Evolutionary conservation across 2,797 vertebrate species (phyloP).

Genomic region (Zenarchopterus dispar): DNA sequence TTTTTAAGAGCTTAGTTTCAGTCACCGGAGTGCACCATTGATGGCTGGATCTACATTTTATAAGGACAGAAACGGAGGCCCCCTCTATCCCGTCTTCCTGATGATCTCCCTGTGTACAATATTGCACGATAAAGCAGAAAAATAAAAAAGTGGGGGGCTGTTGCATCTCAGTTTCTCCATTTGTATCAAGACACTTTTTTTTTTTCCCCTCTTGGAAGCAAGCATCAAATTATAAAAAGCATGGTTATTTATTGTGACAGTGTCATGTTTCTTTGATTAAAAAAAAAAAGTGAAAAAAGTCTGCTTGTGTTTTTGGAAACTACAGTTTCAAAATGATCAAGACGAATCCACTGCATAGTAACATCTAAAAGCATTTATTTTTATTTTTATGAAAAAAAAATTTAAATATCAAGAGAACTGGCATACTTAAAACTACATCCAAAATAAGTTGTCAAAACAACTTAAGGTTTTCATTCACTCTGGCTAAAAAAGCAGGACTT

Average conservation of each 20-base stretch:
- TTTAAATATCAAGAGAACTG: conserved; percentile 86
- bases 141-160: conserved; percentile 48
- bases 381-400: conserved; percentile 80
- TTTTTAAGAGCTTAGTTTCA: conserved; percentile 78
- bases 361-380: conserved; percentile 93
- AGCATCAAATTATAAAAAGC: conserved; percentile 78
- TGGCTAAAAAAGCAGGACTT: conserved; percentile 35
- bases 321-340: conserved; percentile 4
- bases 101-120: conserved; percentile 71
- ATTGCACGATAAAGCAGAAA: conserved; percentile 74
- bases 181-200: conserved; percentile 67
- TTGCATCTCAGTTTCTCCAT: conserved; percentile 70
- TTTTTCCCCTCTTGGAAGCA: conserved; percentile 66
- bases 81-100: conserved; percentile 60
- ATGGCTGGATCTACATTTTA: conserved; percentile 80
- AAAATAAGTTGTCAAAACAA: conserved; percentile 68
- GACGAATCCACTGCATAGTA: conserved; percentile 48
- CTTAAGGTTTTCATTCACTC: conserved; percentile 33
- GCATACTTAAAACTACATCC: conserved; percentile 84
- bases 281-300: conserved; percentile 66
- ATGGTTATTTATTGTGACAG: conserved; percentile 89
- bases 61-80: conserved; percentile 60
- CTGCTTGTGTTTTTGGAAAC: conserved; percentile 21
- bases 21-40: conserved; percentile 70
- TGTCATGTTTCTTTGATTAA: conserved; percentile 86